Conservation (phyloP, 92 coral and sea anemone species). For the Paragorgia papillata region DNA sequence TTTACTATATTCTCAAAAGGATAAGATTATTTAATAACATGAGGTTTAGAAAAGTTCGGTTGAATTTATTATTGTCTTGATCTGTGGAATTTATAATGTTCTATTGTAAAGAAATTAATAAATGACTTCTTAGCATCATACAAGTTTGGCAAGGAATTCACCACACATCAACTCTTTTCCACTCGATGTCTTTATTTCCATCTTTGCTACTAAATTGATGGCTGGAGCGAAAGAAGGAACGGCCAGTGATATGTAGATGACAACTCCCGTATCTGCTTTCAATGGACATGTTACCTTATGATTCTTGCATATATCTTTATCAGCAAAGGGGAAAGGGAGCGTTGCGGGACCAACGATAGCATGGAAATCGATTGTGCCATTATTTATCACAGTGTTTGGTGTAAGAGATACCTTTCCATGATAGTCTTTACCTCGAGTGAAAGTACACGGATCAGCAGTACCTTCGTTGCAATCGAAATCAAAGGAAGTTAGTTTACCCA, state of each 20-base stretch:
- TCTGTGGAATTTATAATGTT: no score
- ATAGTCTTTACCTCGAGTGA: slow-evolving; percentile 49
- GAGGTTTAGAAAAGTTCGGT: no score
- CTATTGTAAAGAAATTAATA: no score
- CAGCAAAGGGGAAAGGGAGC: slow-evolving; percentile 39
- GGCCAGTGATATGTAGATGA: background rate
- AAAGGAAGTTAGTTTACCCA: background rate
- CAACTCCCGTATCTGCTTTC: slow-evolving; percentile 12
- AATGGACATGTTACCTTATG: slow-evolving; percentile 57
- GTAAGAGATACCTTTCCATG: slow-evolving; percentile 39
- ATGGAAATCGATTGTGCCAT: slow-evolving; percentile 35
- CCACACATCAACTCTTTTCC: slow-evolving; percentile 42
- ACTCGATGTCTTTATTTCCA: slow-evolving; percentile 17
- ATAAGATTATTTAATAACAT: no score
- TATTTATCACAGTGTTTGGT: slow-evolving; percentile 29
- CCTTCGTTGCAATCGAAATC: slow-evolving; percentile 19
- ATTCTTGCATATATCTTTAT: slow-evolving; percentile 45
- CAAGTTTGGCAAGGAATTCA: slow-evolving; percentile 15
- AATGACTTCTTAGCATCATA: no score
- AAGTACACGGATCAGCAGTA: slow-evolving; percentile 44
- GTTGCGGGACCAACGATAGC: background rate
- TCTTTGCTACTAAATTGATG: background rate
- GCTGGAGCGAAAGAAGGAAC: slow-evolving; percentile 32
- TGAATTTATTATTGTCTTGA: no score
- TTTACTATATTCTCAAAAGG: no score